These are phyloP conservation scores for Rhincodon typus DNA, from an alignment of 2,797 vertebrate genomes.

Conservation along the genomic window DNA sequence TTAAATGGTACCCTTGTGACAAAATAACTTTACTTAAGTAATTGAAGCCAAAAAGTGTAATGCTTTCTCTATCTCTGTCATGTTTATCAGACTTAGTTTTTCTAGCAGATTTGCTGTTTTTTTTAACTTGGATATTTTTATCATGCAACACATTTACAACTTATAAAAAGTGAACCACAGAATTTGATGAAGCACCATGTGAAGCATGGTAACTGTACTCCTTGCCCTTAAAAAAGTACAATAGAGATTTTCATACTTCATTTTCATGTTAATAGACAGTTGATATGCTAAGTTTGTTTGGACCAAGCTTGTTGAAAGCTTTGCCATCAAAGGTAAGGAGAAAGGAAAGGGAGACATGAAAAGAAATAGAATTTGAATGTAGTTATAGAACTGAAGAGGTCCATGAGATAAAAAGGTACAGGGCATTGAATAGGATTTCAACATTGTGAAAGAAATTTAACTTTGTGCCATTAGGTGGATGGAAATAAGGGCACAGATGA, in stretches of 20 bases:
- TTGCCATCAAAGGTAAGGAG: not conserved
- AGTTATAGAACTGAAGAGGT: not conserved
- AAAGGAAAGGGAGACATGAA: not conserved
- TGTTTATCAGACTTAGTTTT: not conserved
- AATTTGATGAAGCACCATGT: not conserved
- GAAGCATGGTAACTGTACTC: not conserved
- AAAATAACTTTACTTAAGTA: conserved; percentile 1
- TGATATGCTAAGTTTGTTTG: not conserved
- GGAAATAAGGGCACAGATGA: not conserved
- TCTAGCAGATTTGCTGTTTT: not conserved
- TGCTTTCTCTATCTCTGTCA: not conserved
- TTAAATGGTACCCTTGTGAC: not conserved
- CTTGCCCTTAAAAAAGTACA: not conserved
- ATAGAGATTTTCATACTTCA: not conserved
- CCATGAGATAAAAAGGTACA: not conserved
- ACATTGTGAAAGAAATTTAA: not conserved
- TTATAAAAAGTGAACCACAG: no score
- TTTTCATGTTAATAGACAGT: not conserved
- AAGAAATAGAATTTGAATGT: not conserved
- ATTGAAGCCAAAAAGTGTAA: not conserved
- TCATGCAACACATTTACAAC: not conserved
- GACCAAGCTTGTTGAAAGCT: not conserved
- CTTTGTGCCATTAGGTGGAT: not conserved
- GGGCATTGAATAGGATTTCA: not conserved
- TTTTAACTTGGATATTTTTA: not conserved